Base-by-base conservation (phyloP, 2,113 vertebrate species). In the Ivindomyrus marchei region DNA sequence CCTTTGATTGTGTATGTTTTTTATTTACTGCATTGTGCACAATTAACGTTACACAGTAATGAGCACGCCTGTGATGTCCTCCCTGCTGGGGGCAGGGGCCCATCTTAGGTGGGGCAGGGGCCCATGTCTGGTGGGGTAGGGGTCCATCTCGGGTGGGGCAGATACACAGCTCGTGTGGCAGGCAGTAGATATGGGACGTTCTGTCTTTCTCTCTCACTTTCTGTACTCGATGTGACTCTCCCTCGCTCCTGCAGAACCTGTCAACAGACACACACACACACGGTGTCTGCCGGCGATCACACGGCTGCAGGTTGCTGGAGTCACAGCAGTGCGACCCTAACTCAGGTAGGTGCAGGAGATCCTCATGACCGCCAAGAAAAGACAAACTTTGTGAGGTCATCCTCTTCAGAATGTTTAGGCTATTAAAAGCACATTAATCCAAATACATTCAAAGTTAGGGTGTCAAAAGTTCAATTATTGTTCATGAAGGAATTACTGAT, bases 161-260 rank as follows among this genome's bases (percentile, higher is more conserved):
- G 88, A 90, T 89, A 89, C 87, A 56, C 66, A 42, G 3, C n/a
- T 1, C 24, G 49, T 27, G 31, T 85, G 27, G 50, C 9, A 36
- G 9, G 27, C 90, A 80, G 50, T 3, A 86, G 74, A 66, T 70
- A 85, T 13, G 80, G 39, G 24, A 85, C 4, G 89, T 39, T 47
- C 62, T 74, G 42, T 50, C 9, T 77, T 49, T 87, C 11, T 62
- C 83, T 5, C 31, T 10, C 17, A 17, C 3, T 53, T 21, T 70
- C 19, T 13, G 46, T 46, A 36, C 31, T 19, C 19, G 11, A 19
- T 2, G 24, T 46, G 39, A 39, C 24, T 31, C 36, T 17, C 88
- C 84, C 80, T 90, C 88, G 89, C 91, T 89, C 91, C 90, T 87
- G 21, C 46, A 90, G 10, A 62, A 0, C 4, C 13, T 24, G 11